Evolutionary conservation across 1,140 invertebrate genomes (phyloP).

Genomic region (Caerostris darwini): DNA sequence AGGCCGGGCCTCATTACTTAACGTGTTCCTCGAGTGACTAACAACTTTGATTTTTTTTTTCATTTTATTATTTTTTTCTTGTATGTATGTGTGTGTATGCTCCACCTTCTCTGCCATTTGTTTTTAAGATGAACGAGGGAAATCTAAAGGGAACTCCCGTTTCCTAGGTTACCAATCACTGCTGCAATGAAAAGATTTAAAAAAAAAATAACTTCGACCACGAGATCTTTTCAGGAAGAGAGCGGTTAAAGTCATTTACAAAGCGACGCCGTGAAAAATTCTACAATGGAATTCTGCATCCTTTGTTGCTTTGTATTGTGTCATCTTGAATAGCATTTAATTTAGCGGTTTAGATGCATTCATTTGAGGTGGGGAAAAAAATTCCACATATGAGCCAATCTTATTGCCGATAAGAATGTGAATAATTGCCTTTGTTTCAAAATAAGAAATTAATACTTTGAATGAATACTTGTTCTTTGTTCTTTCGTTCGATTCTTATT

Average conservation of each 20-base stretch:
- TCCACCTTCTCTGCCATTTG: background rate
- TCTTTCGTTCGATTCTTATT: background rate
- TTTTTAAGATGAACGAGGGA: constrained; percentile 70
- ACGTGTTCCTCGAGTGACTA: constrained; percentile 64
- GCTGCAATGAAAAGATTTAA: constrained; percentile 16
- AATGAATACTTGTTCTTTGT: background rate
- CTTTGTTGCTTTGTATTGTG: background rate
- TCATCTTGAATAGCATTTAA: constrained; percentile 35
- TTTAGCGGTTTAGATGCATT: background rate
- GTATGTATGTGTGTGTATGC: background rate
- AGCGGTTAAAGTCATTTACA: background rate
- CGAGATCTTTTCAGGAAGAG: background rate
- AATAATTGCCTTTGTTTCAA: constrained; percentile 20
- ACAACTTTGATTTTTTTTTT: constrained; percentile 52
- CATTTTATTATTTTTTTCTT: background rate
- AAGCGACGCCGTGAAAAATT: background rate
- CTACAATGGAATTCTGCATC: background rate
- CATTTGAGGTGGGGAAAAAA: background rate
- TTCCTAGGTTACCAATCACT: constrained; percentile 47
- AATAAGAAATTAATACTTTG: background rate
- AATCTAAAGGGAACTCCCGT: constrained; percentile 44
- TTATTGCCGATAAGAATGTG: background rate
- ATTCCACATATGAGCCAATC: background rate
- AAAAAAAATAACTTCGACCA: no score
- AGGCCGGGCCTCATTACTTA: constrained; percentile 65